Evolutionary conservation across 2,888 invertebrate genomes (phyloP), one percentile per base, ranked within the genome.

Genomic region (Eupsilia transversa): DNA sequence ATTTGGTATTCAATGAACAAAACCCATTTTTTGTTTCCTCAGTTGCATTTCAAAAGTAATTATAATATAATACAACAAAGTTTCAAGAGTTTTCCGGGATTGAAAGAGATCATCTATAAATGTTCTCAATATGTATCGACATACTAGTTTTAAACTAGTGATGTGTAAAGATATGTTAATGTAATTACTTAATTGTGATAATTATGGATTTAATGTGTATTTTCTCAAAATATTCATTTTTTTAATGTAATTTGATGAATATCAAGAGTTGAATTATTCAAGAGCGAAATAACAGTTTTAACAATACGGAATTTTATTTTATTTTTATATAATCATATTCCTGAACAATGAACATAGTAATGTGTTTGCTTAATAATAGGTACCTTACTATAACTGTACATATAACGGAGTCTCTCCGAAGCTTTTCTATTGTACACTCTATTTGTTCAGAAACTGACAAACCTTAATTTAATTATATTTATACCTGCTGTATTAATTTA

Each of bases 1-100:
- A 35, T 66, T 77, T 77, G 49, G 41, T 52, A 67, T 52, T 77
- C 17, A 64, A 41, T 38, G 52, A 76, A 54, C 60, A 78, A 78
- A 60, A 54, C n/a, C 6, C 27, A 27, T 77, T 54, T 43, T 46
- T 54, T 69, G 20, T 60, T 27, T 78, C 7, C 20, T 30, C 30
- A 43, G 12, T 60, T 68, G 9, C 12, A n/a, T 43, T 30, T 38
- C 12, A 56, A 23, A 27, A 46, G 43, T 56, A 27, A 2, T 1
- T 43, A 27, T 4, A 27, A 23, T 43, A 27, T 4, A 27, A 23
- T 27, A 27, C 14, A 33, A 49, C n/a, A 27, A 46, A 27, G 33
- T 41, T 33, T 63, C 7, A 49, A 63, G 3, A n/a, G 23, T 57
- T 57, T 57, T 46, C n/a, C 17, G 63, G 43, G 43, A 74, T 35